These are phyloP conservation scores for Notarius quadriscutis DNA, from an alignment of 2,113 vertebrate genomes.

Conservation along the genomic window DNA sequence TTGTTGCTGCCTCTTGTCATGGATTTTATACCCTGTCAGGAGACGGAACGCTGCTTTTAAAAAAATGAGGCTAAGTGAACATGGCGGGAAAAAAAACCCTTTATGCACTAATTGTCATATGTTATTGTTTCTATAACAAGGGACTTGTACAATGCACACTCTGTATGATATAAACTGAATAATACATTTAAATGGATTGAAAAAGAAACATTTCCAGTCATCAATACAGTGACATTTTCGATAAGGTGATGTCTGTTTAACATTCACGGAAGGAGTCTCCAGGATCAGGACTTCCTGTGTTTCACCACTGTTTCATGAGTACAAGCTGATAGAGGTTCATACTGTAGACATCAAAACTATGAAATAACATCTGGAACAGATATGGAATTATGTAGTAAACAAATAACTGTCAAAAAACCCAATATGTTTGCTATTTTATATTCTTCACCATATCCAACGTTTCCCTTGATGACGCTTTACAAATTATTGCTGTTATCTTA, in stretches of 20 bases:
- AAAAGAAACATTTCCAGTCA: too few relatives aligned
- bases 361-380: too few relatives aligned
- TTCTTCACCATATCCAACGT: too few relatives aligned
- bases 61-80: not conserved
- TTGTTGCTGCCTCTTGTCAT: not conserved
- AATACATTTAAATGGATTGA: not conserved
- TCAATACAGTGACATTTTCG: not conserved
- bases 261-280: not conserved
- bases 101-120: not conserved
- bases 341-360: too few relatives aligned
- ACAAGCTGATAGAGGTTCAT: too few relatives aligned
- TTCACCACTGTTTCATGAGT: too few relatives aligned
- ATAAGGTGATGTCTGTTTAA: not conserved
- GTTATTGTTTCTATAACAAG: not conserved
- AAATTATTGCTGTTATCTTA: too few relatives aligned
- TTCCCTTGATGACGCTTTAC: too few relatives aligned
- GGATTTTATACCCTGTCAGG: not conserved
- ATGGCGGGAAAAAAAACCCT: not conserved
- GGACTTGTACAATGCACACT: not conserved
- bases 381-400: too few relatives aligned
- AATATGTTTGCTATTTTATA: too few relatives aligned
- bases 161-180: not conserved
- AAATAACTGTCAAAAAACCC: too few relatives aligned
- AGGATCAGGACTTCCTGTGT: not conserved
- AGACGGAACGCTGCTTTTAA: not conserved